Evolutionary conservation across 2,797 vertebrate genomes (phyloP).

Genomic region (Micropoecilia bifurca): DNA sequence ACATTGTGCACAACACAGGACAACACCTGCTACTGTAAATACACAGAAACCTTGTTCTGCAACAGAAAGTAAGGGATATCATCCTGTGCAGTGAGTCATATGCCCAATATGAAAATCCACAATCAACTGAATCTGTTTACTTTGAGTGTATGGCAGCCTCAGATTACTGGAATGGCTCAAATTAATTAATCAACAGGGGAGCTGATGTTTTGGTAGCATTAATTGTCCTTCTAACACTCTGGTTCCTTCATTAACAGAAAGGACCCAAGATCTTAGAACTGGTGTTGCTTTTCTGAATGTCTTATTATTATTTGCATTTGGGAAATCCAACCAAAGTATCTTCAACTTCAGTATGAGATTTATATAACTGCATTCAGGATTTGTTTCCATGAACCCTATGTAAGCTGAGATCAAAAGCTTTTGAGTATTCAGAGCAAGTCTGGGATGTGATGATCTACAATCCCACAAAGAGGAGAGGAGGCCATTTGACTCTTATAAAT

Average conservation of each 20-base stretch:
- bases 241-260: not conserved
- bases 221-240: conserved; percentile 29
- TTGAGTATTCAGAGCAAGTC: conserved; percentile 72
- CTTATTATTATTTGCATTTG: conserved; percentile 37
- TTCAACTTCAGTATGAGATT: conserved; percentile 28
- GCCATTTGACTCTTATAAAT: conserved; percentile 67
- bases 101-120: not conserved
- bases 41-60: not conserved
- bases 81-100: not conserved
- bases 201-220: conserved; percentile 50
- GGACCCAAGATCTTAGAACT: not conserved
- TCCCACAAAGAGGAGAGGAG: conserved; percentile 67
- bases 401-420: conserved; percentile 45
- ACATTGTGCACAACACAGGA: not conserved
- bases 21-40: not conserved
- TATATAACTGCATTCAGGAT: conserved; percentile 33
- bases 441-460: conserved; percentile 58
- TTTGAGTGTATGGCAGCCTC: not conserved
- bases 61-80: not conserved
- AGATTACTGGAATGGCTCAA: not conserved
- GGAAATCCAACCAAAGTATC: conserved; percentile 20
- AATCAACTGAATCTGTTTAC: not conserved
- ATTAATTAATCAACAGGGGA: conserved; percentile 30
- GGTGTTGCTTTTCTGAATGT: conserved; percentile 17
- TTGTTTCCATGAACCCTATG: conserved; percentile 42